Base-by-base conservation (phyloP, 2,888 invertebrate genomes). In the Choreutis nemorana region DNA sequence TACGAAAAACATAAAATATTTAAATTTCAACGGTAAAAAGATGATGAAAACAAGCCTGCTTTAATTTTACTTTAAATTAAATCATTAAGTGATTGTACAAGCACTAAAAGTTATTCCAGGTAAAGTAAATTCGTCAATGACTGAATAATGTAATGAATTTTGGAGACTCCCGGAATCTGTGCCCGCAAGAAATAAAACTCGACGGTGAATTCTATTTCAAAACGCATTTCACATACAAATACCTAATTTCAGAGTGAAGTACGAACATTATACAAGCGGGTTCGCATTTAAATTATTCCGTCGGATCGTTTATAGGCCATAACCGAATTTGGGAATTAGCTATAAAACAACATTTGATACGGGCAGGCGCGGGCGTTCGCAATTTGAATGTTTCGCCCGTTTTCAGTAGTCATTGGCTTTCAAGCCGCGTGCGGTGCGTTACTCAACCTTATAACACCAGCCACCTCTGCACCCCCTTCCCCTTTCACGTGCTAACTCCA, bases 341-440 rank as follows among this genome's bases (percentile, higher is more conserved):
- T 73, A 78, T 78, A 78, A 78, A 78, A 78, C 78, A 78, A 75
- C 78, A 77, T 77, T 77, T 77, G 77, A 77, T 73, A 72, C 72
- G 77, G 75, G 73, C 66, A 62, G 71, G 71, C 71, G 75, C 72
- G 73, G 71, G 73, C 52, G 65, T 59, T 67, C 55, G 72, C 71
- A 71, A 78, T 78, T 77, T 77, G 75, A 77, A 78, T 73, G 67
- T 77, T 68, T 61, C 55, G 64, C 62, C 61, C 64, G 68, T 66
- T 26, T 66, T 58, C 60, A 42, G 55, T 55, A 44, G 64, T 75
- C 73, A 72, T 78, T 78, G 67, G 58, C 28, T 66, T 78, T 67
- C 79, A 55, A 39, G 55, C 58, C 75, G 72, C 77, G 79, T 70
- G 56, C 67, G 55, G 44, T 49, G 48, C 55, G 59, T 56, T 62